These are phyloP conservation scores for Phylloscopus whistleri DNA, from an alignment of 2,113 vertebrate genomes.

Conservation along the genomic window DNA sequence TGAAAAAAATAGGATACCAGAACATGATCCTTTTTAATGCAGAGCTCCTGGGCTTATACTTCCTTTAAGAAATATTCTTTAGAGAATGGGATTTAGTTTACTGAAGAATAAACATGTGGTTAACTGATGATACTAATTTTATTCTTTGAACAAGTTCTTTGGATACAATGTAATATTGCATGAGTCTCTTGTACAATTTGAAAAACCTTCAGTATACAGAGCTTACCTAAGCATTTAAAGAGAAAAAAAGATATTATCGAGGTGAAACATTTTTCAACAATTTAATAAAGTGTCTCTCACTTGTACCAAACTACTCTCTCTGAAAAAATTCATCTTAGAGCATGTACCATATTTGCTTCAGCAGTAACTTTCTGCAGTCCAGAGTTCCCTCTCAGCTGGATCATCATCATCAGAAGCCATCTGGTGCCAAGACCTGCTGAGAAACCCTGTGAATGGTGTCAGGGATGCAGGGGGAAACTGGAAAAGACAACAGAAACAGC, in stretches of 20 bases:
- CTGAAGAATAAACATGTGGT: not conserved
- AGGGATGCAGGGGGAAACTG: not conserved
- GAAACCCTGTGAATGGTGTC: not conserved
- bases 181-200: not conserved
- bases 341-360: not conserved
- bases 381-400: not conserved
- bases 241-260: not conserved
- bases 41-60: not conserved
- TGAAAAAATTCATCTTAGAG: not conserved
- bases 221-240: not conserved
- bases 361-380: not conserved
- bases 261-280: not conserved
- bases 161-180: not conserved
- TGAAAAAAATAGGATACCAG: not conserved
- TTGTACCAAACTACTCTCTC: not conserved
- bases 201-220: not conserved
- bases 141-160: constrained; percentile 29
- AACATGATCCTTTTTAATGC: not conserved
- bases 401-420: not conserved
- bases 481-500: not conserved
- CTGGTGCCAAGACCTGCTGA: not conserved
- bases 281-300: not conserved
- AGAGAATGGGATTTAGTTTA: constrained; percentile 6
- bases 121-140: constrained; percentile 52
- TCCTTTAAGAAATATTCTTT: constrained; percentile 39